Evolutionary conservation across 2,113 vertebrate genomes (phyloP), one percentile per base, ranked within the genome.

Genomic region (Leuciscus idus): DNA sequence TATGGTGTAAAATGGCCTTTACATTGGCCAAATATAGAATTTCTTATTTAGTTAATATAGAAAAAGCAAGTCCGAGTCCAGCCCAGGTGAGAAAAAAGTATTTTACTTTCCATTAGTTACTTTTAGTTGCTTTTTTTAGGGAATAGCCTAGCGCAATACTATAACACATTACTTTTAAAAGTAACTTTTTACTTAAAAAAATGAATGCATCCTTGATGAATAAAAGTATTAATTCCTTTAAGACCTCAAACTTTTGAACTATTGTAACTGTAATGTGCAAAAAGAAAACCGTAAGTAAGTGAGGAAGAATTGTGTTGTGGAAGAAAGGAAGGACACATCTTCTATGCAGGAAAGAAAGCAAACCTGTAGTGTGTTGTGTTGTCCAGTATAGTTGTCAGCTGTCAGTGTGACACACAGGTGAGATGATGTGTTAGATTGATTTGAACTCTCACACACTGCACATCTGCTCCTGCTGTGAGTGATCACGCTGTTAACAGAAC

Each of bases 391-490:
- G 39, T 46, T 13, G 39, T 48, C 43, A 64, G 36, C 6, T 28
- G 39, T 43, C 30, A 61, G 77, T 4, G 5, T 61, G 55, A 36
- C 52, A 79, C 55, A 62, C 57, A 64, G 78, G 57, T 81, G 57
- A 81, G 39, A 12, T 46, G 57, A 62, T 62, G 77, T 61, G 8
- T 17, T 12, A 21, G 30, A 19, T n/a, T 30, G 43, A 1, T 8
- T 15, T 43, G 21, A 23, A 59, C 17, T 36, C 52, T 81, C 78
- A 64, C 23, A 36, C 28, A 12, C 76, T 39, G 28, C 28, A 78
- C 30, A 81, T 61, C 78, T 81, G 78, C 78, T 81, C 61, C 78
- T 26, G 55, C 78, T 61, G 57, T 0, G 77, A 73, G 11, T 43
- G 70, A 73, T 46, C 21, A 13, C 5, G 5, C 28, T 64, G 59